Percentiles rank a stretch among this genome's conserved stretches.
Conservation (phyloP, 35 echinoderm and acorn worm species). For the Apostichopus californicus region DNA sequence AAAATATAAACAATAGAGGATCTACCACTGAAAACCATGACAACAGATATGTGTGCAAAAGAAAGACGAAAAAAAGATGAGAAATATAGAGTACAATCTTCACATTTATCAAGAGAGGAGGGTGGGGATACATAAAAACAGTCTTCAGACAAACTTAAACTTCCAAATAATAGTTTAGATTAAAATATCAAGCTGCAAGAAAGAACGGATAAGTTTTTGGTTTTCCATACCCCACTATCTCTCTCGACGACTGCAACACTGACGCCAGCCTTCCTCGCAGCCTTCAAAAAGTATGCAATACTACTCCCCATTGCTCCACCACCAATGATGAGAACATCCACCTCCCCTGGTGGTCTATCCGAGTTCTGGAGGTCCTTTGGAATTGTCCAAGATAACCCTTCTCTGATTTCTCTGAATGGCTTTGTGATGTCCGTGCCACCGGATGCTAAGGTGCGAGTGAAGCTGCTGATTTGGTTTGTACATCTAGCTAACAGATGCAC, state of each 20-base stretch:
- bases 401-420: conserved; percentile 12
- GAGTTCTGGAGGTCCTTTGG: conserved; percentile 34
- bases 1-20: no score
- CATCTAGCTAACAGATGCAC: not conserved
- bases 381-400: conserved; percentile 25
- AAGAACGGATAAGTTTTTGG: not conserved
- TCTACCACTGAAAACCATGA: no score
- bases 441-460: not conserved
- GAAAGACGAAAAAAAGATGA: no score
- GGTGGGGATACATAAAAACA: no score
- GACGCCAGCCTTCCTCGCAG: conserved; percentile 53
- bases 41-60: no score
- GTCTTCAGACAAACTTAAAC: no score
- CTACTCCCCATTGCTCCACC: conserved; percentile 90
- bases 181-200: no score
- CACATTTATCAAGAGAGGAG: no score
- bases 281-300: conserved; percentile 83
- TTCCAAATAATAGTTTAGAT: no score
- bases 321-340: conserved; percentile 85
- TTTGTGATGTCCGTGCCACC: conserved; percentile 18
- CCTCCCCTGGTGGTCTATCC: conserved; percentile 68
- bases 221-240: conserved; percentile 67
- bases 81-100: no score
- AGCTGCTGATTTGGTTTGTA: not conserved
- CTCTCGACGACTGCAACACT: conserved; percentile 82